Conservation (phyloP, 2,888 invertebrate genomes). For the Drosophila anomalipes region DNA sequence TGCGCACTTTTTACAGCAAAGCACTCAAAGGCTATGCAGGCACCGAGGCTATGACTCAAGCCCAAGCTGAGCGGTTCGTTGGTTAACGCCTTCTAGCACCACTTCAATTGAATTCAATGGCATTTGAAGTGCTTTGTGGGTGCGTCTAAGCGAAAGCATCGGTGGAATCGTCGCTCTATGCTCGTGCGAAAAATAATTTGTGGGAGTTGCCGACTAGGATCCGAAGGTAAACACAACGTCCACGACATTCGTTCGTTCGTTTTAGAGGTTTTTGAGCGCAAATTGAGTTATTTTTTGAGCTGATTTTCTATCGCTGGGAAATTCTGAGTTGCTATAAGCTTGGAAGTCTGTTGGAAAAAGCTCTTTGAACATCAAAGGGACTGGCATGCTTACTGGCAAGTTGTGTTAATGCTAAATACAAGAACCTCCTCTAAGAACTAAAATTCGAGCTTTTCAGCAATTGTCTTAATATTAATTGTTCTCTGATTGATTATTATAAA, state of each 20-base stretch:
- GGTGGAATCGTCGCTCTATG: constrained; percentile 19
- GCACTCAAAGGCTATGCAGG: constrained; percentile 57
- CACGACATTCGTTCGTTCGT: constrained; percentile 45
- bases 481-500: not conserved
- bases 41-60: constrained; percentile 43
- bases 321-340: constrained; percentile 46
- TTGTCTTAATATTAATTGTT: not conserved
- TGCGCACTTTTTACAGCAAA: constrained; percentile 76
- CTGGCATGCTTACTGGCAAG: not conserved
- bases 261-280: constrained; percentile 45
- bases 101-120: constrained; percentile 66
- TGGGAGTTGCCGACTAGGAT: constrained; percentile 63
- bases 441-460: not conserved
- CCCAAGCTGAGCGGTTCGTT: constrained; percentile 70
- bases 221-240: constrained; percentile 38
- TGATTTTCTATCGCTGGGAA: constrained; percentile 29
- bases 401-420: not conserved
- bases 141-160: constrained; percentile 70
- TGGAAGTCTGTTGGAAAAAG: constrained; percentile 35
- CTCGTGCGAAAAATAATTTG: constrained; percentile 51
- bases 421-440: not conserved
- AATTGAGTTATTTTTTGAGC: constrained; percentile 75
- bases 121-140: constrained; percentile 72
- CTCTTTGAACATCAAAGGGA: constrained; percentile 26
- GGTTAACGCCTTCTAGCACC: constrained; percentile 77